phyloP scores from a whole-genome alignment of 2,888 invertebrate species.

The Agrotis segetum region DNA sequence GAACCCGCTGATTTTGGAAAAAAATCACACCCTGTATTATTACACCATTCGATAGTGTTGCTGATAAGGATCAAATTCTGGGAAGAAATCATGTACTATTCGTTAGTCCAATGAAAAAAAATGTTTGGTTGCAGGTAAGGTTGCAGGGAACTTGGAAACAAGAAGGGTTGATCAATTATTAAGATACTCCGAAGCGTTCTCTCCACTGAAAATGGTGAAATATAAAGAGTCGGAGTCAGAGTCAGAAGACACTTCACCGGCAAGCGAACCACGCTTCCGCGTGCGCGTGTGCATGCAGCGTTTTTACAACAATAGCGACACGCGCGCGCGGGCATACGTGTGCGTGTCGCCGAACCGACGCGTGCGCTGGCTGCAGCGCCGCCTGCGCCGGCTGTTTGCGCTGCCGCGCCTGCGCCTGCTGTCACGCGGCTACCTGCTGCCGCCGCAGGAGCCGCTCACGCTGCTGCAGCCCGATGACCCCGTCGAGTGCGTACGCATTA shows the following conservation, averaged over 20 bases:
- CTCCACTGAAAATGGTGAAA: slow-evolving; percentile 37
- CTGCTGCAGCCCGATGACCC: slow-evolving; percentile 75
- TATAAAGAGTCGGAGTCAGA: slow-evolving; percentile 32
- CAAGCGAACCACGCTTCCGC: slow-evolving; percentile 64
- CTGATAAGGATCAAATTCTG: too few relatives aligned
- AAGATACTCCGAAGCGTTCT: neutral
- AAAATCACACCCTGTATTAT: too few relatives aligned
- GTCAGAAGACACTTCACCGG: slow-evolving; percentile 3
- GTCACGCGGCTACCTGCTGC: slow-evolving; percentile 77
- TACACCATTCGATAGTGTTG: too few relatives aligned
- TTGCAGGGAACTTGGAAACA: slow-evolving; percentile 12
- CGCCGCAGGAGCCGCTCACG: slow-evolving; percentile 78
- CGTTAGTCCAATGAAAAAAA: neutral
- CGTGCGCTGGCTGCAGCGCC: slow-evolving; percentile 75
- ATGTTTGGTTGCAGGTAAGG: slow-evolving; percentile 15
- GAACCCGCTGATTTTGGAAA: too few relatives aligned
- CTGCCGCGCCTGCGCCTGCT: slow-evolving; percentile 67
- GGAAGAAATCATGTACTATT: too few relatives aligned
- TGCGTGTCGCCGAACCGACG: slow-evolving; percentile 63
- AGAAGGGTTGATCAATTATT: neutral
- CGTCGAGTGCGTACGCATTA: slow-evolving; percentile 71
- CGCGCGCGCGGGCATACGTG: slow-evolving; percentile 71
- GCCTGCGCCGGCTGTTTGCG: slow-evolving; percentile 72
- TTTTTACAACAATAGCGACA: slow-evolving; percentile 73
- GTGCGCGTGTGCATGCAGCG: slow-evolving; percentile 75